Base-by-base conservation (phyloP, 2,888 invertebrate genomes). In the Beris morrisii region DNA sequence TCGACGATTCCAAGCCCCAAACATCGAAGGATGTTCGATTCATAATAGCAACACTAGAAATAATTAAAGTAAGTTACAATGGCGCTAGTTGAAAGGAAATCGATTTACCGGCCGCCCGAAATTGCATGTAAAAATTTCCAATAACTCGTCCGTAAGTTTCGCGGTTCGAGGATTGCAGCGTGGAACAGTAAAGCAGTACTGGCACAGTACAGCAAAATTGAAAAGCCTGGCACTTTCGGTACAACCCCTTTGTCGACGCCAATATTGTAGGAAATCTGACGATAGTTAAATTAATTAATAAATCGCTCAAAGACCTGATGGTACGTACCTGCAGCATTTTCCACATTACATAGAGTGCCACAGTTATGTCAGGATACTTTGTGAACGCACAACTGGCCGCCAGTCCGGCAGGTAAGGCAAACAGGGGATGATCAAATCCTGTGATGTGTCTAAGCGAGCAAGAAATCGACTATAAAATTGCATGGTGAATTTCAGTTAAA, bases 311-410 rank as follows among this genome's bases (percentile, higher is more conserved):
- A 3, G 15, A 22, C 4, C 5, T 2, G 5, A 30, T 13, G 4
- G 1, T 4, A 67, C 73, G 63, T 77, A 91, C 92, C 84, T 93
- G 93, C 48, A 91, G 82, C 54, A 88, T 85, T 81, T 93, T 93
- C 89, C 92, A 92, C 81, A 91, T 84, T 5, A 90, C 85, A 77
- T 93, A 93, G 32, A 93, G 82, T n/a, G 92, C 88, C 59, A 93
- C 84, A 0, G 91, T 89, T 50, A 87, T 87, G 74, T 89, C 90
- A 43, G 90, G 90, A 79, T 89, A 92, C 72, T 87, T 86, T 31
- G 83, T 81, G 82, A 93, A 91, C 44, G 89, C 83, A 56, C 86
- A 77, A 50, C 91, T 90, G 5, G 90, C 89, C 13, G 90, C 72
- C 64, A 90, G 79, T 15, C 90, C 91, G 5, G 91, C 88, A 45